Evolutionary conservation across 2,113 vertebrate species (phyloP), one percentile per base, ranked within the genome.

Genomic region (Cygnus atratus): DNA sequence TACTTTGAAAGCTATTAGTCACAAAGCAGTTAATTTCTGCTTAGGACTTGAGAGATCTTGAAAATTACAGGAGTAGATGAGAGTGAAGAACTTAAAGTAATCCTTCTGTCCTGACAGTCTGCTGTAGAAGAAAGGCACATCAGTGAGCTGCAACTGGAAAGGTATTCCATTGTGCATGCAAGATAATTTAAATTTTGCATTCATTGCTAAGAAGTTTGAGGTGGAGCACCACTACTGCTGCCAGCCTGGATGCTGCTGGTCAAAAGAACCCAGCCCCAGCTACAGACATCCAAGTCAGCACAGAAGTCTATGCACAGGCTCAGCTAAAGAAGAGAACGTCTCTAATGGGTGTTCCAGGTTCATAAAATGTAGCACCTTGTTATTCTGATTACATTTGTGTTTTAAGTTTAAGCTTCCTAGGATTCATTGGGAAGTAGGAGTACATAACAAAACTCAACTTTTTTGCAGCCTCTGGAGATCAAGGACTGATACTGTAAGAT

Each of bases 141-240:
- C 61, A 59, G 26, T 10, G 52, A 71, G 46, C 74, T 67, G 37
- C 3, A 28, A 10, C 33, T 37, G 26, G 3, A 55, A 35, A 66
- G 22, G 10, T 16, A 41, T 48, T 81, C 39, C 41, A 33, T 5
- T 24, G 22, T 31, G n/a, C 0, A 0, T 5, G 39, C 11, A 24
- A 35, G 13, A 6, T 16, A 55, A 59, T 52, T 35, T 7, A 22
- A 18, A 28, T 25, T 31, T 46, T 73, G 33, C 63, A 46, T 0
- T 3, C 0, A 0, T 33, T 13, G 43, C 44, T 0, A 0, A 48
- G 19, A 22, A 16, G 20, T 50, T 17, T 72, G 62, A 67, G 73
- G 31, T 17, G 50, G 20, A 87, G 61, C 65, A 78, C 6, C 37
- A n/a, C 22, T 3, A 11, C 35, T 8, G 37, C 63, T 46, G 48